phyloP scores from a whole-genome alignment of 2,888 invertebrate genomes.

The Liopterus haemorrhoidalis region DNA sequence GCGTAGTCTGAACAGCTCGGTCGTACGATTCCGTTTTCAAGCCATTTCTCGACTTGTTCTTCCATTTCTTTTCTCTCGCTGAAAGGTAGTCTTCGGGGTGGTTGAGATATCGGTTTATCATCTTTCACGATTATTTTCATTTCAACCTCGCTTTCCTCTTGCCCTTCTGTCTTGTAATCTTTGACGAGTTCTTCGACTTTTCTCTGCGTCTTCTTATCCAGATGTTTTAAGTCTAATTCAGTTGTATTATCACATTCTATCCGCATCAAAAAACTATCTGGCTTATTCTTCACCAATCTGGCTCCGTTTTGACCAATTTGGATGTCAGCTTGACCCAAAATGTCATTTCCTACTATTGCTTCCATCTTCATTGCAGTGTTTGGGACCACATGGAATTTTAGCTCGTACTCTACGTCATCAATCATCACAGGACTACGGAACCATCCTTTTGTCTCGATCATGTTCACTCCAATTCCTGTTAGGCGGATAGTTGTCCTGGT shows the following conservation, averaged over 20 bases:
- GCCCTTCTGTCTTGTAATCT: not conserved
- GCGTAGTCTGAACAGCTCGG: slow-evolving; percentile 6
- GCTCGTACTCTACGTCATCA: slow-evolving; percentile 7
- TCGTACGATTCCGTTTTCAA: slow-evolving; percentile 5
- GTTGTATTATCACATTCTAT: not conserved
- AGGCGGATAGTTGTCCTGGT: not conserved
- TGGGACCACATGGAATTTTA: slow-evolving; percentile 8
- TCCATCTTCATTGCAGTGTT: not conserved
- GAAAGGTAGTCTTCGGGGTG: slow-evolving; percentile 1
- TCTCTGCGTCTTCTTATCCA: slow-evolving; percentile 1
- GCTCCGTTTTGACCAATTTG: no score
- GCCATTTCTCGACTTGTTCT: slow-evolving; percentile 5
- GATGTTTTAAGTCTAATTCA: slow-evolving; percentile 1
- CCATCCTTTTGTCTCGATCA: slow-evolving; percentile 2
- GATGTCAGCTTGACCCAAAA: no score
- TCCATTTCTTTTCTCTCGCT: slow-evolving; percentile 7
- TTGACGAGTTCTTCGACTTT: slow-evolving; percentile 1
- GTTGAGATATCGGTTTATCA: not conserved
- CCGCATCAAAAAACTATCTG: not conserved
- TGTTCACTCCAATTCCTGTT: slow-evolving; percentile 7
- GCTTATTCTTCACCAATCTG: not conserved
- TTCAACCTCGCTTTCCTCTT: not conserved
- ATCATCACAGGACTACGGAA: not conserved
- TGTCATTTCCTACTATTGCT: slow-evolving; percentile 2
- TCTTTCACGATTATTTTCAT: slow-evolving; percentile 2